These are phyloP conservation scores for Himalopsyche japonica DNA, from an alignment of 2,888 invertebrate genomes.

Conservation along the genomic window DNA sequence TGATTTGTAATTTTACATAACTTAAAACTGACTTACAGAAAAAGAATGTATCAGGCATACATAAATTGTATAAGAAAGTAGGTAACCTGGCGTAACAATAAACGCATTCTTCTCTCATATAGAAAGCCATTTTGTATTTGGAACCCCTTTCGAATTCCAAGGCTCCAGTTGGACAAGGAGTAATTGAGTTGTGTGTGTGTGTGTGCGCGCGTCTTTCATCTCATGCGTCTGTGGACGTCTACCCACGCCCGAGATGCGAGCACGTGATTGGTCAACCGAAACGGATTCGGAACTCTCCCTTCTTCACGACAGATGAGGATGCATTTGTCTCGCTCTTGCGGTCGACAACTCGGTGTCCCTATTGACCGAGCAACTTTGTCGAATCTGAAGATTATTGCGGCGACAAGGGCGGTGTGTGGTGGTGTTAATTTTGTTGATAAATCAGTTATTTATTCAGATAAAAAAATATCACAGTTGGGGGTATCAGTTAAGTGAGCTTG, in stretches of 20 bases:
- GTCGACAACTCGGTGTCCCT: conserved; percentile 21
- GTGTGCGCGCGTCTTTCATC: neutral
- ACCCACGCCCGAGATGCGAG: conserved; percentile 6
- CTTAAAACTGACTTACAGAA: too few relatives aligned
- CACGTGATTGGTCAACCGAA: conserved; percentile 6
- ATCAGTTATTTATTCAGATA: neutral
- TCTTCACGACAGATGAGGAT: neutral
- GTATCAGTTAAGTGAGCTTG: too few relatives aligned
- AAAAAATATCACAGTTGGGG: too few relatives aligned
- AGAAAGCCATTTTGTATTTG: neutral
- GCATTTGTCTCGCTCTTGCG: conserved; percentile 5
- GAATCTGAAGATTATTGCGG: neutral
- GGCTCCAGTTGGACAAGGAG: neutral
- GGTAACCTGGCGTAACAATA: neutral
- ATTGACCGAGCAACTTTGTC: neutral
- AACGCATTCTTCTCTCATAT: neutral
- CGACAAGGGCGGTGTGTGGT: neutral
- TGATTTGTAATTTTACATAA: too few relatives aligned
- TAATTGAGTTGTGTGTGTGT: neutral
- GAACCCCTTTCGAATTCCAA: neutral
- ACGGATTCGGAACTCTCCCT: neutral
- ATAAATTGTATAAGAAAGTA: neutral
- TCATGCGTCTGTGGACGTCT: neutral
- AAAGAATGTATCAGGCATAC: neutral
- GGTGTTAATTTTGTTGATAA: neutral